Percentiles rank a stretch among this genome's conserved stretches.
Evolutionary conservation across 2,888 invertebrate genomes (phyloP).

Genomic region (Drosophila suboccidentalis): DNA sequence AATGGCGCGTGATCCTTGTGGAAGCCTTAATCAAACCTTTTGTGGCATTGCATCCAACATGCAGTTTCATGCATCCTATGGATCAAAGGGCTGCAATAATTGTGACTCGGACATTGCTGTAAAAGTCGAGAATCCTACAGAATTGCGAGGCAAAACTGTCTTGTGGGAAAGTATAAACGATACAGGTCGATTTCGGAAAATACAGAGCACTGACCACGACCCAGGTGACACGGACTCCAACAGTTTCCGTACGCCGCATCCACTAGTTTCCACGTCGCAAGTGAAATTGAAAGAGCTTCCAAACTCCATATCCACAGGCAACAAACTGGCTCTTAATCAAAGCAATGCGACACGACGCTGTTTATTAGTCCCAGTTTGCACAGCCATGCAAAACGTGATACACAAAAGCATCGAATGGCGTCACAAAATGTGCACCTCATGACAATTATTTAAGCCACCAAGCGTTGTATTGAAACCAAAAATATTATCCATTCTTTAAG

Average conservation of each 20-base stretch:
- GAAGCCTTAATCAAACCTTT: conserved; percentile 44
- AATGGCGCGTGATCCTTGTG: conserved; percentile 34
- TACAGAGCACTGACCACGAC: neutral
- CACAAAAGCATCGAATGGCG: conserved; percentile 58
- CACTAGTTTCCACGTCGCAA: neutral
- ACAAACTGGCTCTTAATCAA: conserved; percentile 1
- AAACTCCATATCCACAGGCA: neutral
- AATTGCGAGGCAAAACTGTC: neutral
- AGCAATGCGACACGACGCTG: conserved; percentile 28
- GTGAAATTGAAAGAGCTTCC: neutral
- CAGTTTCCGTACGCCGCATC: neutral
- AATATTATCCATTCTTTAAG: conserved; percentile 45
- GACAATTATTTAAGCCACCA: conserved; percentile 44
- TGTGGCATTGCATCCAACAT: conserved; percentile 51
- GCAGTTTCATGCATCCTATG: conserved; percentile 73
- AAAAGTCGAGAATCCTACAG: neutral
- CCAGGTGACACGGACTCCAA: neutral
- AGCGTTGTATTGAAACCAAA: conserved; percentile 41
- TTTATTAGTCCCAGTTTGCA: conserved; percentile 42
- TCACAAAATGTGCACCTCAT: conserved; percentile 62
- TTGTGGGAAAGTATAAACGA: conserved; percentile 13
- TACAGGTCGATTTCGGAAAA: conserved; percentile 4
- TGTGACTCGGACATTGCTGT: conserved; percentile 61
- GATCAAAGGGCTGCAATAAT: conserved; percentile 72
- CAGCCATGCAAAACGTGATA: conserved; percentile 61